phyloP scores from a whole-genome alignment of 1,140 invertebrate species.

The Leucophenga varia region DNA sequence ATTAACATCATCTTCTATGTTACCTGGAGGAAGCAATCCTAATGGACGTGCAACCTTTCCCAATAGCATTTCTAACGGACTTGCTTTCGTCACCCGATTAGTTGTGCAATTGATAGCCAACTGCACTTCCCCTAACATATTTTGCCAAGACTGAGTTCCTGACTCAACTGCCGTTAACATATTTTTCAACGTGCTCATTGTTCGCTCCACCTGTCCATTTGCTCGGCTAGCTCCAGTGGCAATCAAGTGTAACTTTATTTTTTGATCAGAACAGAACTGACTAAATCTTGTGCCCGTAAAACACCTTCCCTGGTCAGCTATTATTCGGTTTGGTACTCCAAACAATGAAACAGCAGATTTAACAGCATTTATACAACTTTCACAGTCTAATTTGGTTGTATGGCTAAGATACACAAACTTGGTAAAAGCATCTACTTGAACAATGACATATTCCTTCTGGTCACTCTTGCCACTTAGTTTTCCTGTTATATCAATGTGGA shows the following conservation, averaged over 20 bases:
- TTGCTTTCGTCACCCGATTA: constrained; percentile 28
- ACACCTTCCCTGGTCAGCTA: no score
- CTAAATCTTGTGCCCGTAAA: no score
- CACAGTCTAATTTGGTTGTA: no score
- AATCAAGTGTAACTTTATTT: no score
- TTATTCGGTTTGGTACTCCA: no score
- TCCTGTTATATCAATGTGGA: no score
- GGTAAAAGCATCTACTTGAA: constrained; percentile 24
- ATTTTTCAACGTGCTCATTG: constrained; percentile 29
- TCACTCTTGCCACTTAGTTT: constrained; percentile 6
- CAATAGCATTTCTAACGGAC: constrained; percentile 37
- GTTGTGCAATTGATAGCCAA: constrained; percentile 39
- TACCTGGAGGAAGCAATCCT: constrained; percentile 20
- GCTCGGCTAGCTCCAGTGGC: no score
- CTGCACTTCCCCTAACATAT: no score
- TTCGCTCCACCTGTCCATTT: no score
- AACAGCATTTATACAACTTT: no score
- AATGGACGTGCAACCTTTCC: constrained; percentile 39
- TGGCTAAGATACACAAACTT: constrained; percentile 35
- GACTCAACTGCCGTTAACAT: constrained; percentile 36
- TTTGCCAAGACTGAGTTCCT: constrained; percentile 38
- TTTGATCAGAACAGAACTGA: no score
- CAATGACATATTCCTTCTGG: constrained; percentile 22
- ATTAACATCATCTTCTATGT: constrained; percentile 12
- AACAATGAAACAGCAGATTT: no score